Conservation (phyloP, 53 echinoderm and acorn worm species). For the Mesocentrotus franciscanus region DNA sequence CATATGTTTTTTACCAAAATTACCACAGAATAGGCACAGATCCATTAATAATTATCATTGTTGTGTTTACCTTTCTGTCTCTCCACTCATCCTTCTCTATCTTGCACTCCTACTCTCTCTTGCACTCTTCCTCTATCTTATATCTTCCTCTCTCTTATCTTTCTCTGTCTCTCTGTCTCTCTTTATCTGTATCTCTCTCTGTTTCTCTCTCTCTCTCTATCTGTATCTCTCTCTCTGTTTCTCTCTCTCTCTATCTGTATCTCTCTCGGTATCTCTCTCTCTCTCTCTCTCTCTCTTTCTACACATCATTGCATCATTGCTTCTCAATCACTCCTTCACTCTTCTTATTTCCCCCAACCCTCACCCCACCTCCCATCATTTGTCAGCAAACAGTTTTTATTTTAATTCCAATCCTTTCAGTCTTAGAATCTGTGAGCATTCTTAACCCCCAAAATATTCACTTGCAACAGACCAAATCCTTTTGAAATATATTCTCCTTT, state of each 20-base stretch:
- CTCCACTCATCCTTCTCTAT: neutral
- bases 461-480: neutral
- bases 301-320: neutral
- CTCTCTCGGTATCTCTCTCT: too few species aligned
- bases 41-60: neutral
- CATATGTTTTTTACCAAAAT: too few species aligned
- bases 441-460: neutral
- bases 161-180: neutral
- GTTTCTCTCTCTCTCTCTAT: neutral
- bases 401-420: too few species aligned
- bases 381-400: too few species aligned
- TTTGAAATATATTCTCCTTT: slow-evolving; percentile 11
- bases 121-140: neutral
- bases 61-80: neutral
- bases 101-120: neutral
- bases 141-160: neutral
- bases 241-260: neutral
- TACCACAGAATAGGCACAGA: too few species aligned
- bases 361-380: too few species aligned
- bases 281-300: neutral
- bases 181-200: too few species aligned
- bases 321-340: too few species aligned
- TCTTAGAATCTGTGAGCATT: too few species aligned
- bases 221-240: neutral
- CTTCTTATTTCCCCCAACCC: too few species aligned